These are phyloP conservation scores for Listrodromus nycthemerus DNA, from an alignment of 2,888 invertebrate species.

Conservation along the genomic window DNA sequence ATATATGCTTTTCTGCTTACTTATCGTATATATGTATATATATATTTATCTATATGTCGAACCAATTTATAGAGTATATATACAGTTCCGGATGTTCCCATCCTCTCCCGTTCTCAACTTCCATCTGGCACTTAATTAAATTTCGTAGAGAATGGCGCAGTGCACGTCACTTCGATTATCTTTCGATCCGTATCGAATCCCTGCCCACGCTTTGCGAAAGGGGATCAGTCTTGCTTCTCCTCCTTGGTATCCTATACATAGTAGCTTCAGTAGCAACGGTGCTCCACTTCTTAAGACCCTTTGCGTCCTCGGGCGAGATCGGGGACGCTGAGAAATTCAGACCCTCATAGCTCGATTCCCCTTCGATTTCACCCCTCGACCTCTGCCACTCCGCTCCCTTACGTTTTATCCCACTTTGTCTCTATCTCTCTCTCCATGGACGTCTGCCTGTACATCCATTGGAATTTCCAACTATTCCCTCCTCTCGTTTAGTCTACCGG, in stretches of 20 bases:
- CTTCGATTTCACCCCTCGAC: conserved; percentile 19
- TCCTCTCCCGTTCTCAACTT: conserved; percentile 39
- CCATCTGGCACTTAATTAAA: conserved; percentile 63
- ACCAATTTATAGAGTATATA: background rate
- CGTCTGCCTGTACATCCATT: conserved; percentile 37
- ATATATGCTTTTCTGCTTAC: background rate
- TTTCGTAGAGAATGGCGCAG: conserved; percentile 52
- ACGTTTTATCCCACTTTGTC: background rate
- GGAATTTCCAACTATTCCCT: conserved; percentile 30
- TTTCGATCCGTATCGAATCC: conserved; percentile 59
- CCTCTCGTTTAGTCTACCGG: conserved; percentile 49
- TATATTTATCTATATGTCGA: conserved; percentile 10
- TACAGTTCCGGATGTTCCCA: conserved; percentile 28
- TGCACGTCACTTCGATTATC: conserved; percentile 60
- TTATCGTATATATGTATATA: conserved; percentile 14
- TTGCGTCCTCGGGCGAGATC: conserved; percentile 35
- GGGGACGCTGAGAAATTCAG: conserved; percentile 33
- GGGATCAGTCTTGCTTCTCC: background rate
- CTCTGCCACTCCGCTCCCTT: background rate
- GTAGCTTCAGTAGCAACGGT: conserved; percentile 28
- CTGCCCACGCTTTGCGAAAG: conserved; percentile 27
- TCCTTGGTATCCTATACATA: background rate
- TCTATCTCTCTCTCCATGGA: conserved; percentile 2
- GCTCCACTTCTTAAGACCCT: conserved; percentile 50
- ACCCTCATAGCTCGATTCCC: conserved; percentile 11